Conservation (phyloP, 1,140 invertebrate species). For the Pteromalus puparum region DNA sequence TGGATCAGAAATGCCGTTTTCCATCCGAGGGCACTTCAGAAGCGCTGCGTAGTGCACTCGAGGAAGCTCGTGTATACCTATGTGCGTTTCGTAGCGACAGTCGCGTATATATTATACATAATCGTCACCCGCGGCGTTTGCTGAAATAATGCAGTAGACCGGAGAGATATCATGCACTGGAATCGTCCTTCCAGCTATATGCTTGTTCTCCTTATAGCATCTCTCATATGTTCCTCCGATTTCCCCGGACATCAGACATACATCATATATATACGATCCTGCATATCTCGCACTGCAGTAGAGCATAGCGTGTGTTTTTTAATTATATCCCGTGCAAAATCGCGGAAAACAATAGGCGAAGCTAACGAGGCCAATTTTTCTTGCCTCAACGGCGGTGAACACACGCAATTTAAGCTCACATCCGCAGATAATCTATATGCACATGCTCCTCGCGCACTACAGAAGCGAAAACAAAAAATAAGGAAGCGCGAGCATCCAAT, state of each 20-base stretch:
- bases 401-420: conserved; percentile 32
- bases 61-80: conserved; percentile 33
- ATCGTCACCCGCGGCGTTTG: conserved; percentile 39
- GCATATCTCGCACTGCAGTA: too few species aligned
- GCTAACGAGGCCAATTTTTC: conserved; percentile 45
- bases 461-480: conserved; percentile 5
- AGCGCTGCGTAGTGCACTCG: conserved; percentile 48
- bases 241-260: too few species aligned
- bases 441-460: background rate
- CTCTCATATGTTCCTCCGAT: too few species aligned
- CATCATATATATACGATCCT: too few species aligned
- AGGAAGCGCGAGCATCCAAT: background rate
- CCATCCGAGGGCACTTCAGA: conserved; percentile 55
- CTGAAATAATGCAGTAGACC: background rate
- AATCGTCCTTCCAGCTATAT: too few species aligned
- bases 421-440: conserved; percentile 22
- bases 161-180: too few species aligned
- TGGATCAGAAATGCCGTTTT: conserved; percentile 62
- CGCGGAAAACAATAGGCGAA: background rate
- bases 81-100: background rate
- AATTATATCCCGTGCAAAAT: background rate
- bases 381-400: background rate
- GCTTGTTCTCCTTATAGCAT: too few species aligned
- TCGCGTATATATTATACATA: conserved; percentile 13
- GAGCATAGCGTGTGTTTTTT: background rate